A percentile compares a stretch with the other conserved stretches of the same genome.
Conservation (phyloP, 37 sponge, comb jelly and placozoan genomes). For the Diacarnus erythraeanus region DNA sequence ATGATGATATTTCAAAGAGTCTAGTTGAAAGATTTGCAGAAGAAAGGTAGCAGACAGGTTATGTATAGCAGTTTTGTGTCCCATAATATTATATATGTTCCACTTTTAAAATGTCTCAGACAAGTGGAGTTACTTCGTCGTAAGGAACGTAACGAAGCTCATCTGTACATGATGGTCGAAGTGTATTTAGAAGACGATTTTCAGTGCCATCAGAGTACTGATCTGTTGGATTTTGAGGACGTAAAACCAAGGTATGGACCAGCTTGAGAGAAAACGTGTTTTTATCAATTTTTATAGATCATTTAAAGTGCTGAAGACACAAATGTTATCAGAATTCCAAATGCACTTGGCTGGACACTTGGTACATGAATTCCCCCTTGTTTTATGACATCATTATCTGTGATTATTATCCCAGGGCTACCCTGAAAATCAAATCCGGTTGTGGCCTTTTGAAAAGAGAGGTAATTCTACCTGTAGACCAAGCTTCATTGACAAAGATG, state of each 20-base stretch:
- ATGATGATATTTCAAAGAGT: slow-evolving; percentile 79
- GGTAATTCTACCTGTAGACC: slow-evolving; percentile 81
- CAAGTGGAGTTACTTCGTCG: slow-evolving; percentile 65
- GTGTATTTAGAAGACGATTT: slow-evolving; percentile 77
- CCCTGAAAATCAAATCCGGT: slow-evolving; percentile 46
- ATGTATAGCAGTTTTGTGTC: background rate
- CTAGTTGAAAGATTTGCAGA: slow-evolving; percentile 79
- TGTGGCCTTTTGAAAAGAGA: slow-evolving; percentile 90
- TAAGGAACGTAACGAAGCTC: slow-evolving; percentile 96
- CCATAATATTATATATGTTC: background rate
- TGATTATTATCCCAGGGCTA: slow-evolving; percentile 61
- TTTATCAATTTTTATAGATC: slow-evolving; percentile 11
- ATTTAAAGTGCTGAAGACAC: slow-evolving; percentile 55
- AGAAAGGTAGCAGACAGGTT: slow-evolving; percentile 85
- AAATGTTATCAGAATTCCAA: slow-evolving; percentile 28
- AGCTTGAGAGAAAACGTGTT: background rate
- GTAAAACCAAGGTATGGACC: slow-evolving; percentile 38
- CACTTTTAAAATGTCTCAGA: slow-evolving; percentile 19
- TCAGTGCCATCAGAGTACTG: slow-evolving; percentile 56
- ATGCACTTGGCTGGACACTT: slow-evolving; percentile 17
- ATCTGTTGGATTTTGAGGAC: slow-evolving; percentile 59
- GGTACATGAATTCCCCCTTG: slow-evolving; percentile 21
- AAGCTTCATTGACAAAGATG: slow-evolving; percentile 47
- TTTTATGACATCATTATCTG: background rate
- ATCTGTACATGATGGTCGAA: slow-evolving; percentile 88